Base-by-base conservation (phyloP, 2,888 invertebrate genomes). In the Apodemia duryi region DNA sequence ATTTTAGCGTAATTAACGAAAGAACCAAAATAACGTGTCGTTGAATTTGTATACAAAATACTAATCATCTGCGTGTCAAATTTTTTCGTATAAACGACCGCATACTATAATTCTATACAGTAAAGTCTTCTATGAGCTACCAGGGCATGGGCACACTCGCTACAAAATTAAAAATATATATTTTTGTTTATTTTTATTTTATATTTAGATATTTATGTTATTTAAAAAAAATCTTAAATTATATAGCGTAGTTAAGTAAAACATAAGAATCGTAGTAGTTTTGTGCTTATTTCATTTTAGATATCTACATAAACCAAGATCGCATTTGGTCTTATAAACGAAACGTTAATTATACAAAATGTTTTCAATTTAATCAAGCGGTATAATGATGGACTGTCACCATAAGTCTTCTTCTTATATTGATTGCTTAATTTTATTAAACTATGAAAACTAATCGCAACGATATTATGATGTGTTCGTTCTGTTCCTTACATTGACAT, bases 1-100 rank as follows among this genome's bases (percentile, higher is more conserved):
- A 61, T 61, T 29, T 46, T 21, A 46, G 11, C 21, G 32, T 61
- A 65, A 66, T 52, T 32, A 57, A 62, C 60, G 69, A 72, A 67
- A 66, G 69, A 73, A 72, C 73, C 72, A 73, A 71, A 64, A 61
- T 64, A 62, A 71, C 63, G 63, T 64, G 60, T 68, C 65, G 67
- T 63, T 70, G 43, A 65, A 67, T 60, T 52, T 70, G 69, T 67
- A 63, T 68, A 68, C 66, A 66, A 66, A n/a, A 35, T 65, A 38
- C 43, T 64, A 29, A 51, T 32, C 57, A 66, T n/a, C 51, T 64
- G 57, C 69, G 65, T 63, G 70, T 54, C 70, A 69, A 70, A 69
- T 69, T 71, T 43, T 68, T 71, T 68, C 68, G 68, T 61, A 66
- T 66, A 67, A 63, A 51, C 67, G 62, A 54, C 66, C 46, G 46